phyloP scores from a whole-genome alignment of 1,140 invertebrate genomes.

The Carcinoscorpius rotundicauda region DNA sequence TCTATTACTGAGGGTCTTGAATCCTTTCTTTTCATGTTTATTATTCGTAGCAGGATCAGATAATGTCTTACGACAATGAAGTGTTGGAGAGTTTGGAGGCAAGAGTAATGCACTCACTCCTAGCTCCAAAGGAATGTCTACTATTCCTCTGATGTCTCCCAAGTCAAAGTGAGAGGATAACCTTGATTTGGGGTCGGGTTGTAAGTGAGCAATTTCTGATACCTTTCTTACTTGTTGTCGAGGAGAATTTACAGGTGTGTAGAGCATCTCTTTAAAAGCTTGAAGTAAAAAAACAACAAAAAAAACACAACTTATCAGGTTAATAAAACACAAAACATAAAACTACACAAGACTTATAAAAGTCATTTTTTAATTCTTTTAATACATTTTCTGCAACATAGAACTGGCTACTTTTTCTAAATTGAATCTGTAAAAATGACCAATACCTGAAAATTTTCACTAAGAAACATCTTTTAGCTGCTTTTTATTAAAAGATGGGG shows the following conservation, averaged over 20 bases:
- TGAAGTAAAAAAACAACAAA: constrained; percentile 1
- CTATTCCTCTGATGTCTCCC: constrained; percentile 6
- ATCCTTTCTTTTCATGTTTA: constrained; percentile 50
- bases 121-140: constrained; percentile 16
- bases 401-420: too few species aligned
- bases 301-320: neutral
- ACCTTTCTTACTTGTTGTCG: constrained; percentile 46
- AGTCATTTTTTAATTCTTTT: too few species aligned
- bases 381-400: too few species aligned
- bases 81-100: constrained; percentile 25
- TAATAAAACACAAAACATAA: neutral
- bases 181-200: constrained; percentile 29
- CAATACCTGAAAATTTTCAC: too few species aligned
- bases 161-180: constrained; percentile 31
- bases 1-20: constrained; percentile 59
- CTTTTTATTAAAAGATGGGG: too few species aligned
- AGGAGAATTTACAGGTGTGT: constrained; percentile 68
- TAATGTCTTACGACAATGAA: constrained; percentile 1
- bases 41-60: constrained; percentile 32
- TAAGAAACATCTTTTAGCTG: too few species aligned
- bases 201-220: constrained; percentile 26
- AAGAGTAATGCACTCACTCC: constrained; percentile 12
- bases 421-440: too few species aligned
- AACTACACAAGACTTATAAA: neutral
- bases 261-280: constrained; percentile 38